Evolutionary conservation across 2,797 vertebrate genomes (phyloP).

Genomic region (Apogon hyalosoma): DNA sequence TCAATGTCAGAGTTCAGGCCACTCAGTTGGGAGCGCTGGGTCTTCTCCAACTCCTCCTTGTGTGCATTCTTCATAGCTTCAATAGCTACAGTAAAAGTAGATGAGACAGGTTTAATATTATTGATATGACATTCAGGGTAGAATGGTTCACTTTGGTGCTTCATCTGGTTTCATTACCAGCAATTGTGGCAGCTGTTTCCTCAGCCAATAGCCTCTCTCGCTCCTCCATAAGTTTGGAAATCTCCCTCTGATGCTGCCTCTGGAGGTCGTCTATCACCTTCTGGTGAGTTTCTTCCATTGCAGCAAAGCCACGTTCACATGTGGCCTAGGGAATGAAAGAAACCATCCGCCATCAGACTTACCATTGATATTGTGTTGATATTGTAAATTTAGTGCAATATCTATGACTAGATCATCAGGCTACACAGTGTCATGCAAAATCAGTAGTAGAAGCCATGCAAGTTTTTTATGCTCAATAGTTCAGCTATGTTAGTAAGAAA

Average conservation of each 20-base stretch:
- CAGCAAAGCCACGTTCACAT: slow-evolving; percentile 95
- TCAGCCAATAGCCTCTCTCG: slow-evolving; percentile 94
- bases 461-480: slow-evolving; percentile 36
- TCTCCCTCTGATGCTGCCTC: slow-evolving; percentile 96
- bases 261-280: slow-evolving; percentile 96
- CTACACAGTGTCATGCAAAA: slow-evolving; percentile 51
- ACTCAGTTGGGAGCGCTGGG: slow-evolving; percentile 93
- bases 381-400: slow-evolving; percentile 30
- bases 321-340: slow-evolving; percentile 86
- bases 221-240: slow-evolving; percentile 94
- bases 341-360: slow-evolving; percentile 2
- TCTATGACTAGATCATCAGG: slow-evolving; percentile 27
- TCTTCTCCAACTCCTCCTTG: slow-evolving; percentile 96
- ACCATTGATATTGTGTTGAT: neutral
- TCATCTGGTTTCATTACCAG: slow-evolving; percentile 82
- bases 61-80: slow-evolving; percentile 99
- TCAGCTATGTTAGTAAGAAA: slow-evolving; percentile 58
- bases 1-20: slow-evolving; percentile 93
- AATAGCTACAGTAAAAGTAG: slow-evolving; percentile 84
- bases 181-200: slow-evolving; percentile 96
- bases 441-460: slow-evolving; percentile 63
- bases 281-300: slow-evolving; percentile 98
- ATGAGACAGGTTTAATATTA: neutral
- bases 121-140: neutral
- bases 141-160: neutral